Evolutionary conservation across 1,140 invertebrate species (phyloP).

Genomic region (Ceratosolen solmsi): DNA sequence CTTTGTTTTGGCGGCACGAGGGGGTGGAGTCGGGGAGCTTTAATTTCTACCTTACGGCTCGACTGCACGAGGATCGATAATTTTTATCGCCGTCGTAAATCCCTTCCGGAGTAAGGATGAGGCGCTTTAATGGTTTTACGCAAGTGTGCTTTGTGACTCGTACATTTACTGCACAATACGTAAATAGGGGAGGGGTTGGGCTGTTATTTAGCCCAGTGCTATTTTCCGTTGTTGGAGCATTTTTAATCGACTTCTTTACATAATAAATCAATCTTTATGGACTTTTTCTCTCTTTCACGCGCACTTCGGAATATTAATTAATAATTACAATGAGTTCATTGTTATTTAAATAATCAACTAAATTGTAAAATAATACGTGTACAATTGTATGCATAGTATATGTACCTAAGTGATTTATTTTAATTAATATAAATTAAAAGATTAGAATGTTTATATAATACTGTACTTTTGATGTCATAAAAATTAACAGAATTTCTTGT

Average conservation of each 20-base stretch:
- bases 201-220: neutral
- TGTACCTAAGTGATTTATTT: too few species aligned
- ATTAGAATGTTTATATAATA: too few species aligned
- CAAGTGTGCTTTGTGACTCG: neutral
- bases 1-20: constrained; percentile 20
- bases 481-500: too few species aligned
- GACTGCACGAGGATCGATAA: neutral
- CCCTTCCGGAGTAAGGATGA: neutral
- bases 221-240: neutral
- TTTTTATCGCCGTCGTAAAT: constrained; percentile 30
- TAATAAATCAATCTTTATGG: neutral
- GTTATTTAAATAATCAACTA: too few species aligned
- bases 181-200: neutral
- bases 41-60: neutral
- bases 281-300: neutral
- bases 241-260: neutral
- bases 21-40: neutral
- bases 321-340: too few species aligned
- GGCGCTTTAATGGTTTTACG: neutral
- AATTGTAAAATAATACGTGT: too few species aligned
- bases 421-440: too few species aligned
- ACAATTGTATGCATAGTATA: too few species aligned
- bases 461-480: too few species aligned
- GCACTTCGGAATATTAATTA: neutral
- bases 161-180: neutral